These are phyloP conservation scores for Gryllus bimaculatus DNA, from an alignment of 1,140 invertebrate species.

Conservation along the genomic window DNA sequence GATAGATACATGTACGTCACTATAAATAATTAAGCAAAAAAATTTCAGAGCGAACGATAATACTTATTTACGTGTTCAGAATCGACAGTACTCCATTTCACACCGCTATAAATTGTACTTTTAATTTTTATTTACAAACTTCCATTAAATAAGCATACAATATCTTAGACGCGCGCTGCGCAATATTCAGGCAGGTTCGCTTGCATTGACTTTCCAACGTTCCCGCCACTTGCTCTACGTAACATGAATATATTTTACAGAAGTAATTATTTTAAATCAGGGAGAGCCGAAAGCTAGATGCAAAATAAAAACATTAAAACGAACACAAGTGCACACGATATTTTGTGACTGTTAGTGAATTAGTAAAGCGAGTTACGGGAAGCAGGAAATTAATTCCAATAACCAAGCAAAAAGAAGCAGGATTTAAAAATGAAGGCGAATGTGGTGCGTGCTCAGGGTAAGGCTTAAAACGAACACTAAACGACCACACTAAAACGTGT, in stretches of 20 bases:
- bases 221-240: neutral
- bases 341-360: neutral
- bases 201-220: neutral
- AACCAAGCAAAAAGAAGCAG: slow-evolving; percentile 1
- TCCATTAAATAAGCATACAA: neutral
- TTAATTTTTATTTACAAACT: too few species aligned
- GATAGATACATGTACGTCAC: too few species aligned
- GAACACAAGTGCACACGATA: slow-evolving; percentile 3
- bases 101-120: too few species aligned
- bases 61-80: too few species aligned
- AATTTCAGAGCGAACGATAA: too few species aligned
- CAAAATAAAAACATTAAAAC: neutral
- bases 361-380: neutral
- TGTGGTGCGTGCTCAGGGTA: neutral
- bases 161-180: neutral
- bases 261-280: neutral
- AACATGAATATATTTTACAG: neutral
- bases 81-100: too few species aligned
- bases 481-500: too few species aligned
- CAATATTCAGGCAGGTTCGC: neutral
- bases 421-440: neutral
- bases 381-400: slow-evolving; percentile 5
- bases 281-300: neutral
- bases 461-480: neutral
- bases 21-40: too few species aligned